Base-by-base conservation (phyloP, 2,797 vertebrate genomes). In the Sciurus carolinensis region DNA sequence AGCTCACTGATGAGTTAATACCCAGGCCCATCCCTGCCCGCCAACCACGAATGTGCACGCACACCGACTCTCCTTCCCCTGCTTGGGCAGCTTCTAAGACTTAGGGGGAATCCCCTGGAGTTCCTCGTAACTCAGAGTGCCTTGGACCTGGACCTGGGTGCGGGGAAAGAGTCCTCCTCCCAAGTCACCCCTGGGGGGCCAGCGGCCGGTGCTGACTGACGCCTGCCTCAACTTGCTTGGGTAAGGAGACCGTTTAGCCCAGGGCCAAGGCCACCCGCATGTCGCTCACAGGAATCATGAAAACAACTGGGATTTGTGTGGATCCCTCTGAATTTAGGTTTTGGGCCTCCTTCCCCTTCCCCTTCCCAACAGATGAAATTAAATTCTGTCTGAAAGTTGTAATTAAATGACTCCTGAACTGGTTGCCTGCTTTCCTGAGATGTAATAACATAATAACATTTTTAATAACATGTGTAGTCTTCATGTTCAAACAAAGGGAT, bases 321-420 rank as follows among this genome's bases (percentile, higher is more conserved):
- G 52, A 30, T 72, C 44, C 69, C 66, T 69, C 59, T 50, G 79
- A 69, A 80, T 71, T 39, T 36, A 66, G 42, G 28, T 71, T 59
- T 75, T 39, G 12, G 89, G 14, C 33, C 28, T 89, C 33, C 42
- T 75, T 47, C 47, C 20, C 9, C 22, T 1, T 18, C 12, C 2
- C 22, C 11, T 86, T 80, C 54, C 33, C 13, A 3, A 33, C 10
- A 54, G 28, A 12, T 3, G 33, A 30, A 87, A 42, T 24, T 26
- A 18, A 87, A 67, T 39, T 87, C 80, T 33, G n/a, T 20, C 64
- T 73, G 64, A 73, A 52, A 54, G 26, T 76, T 80, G 87, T 97
- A 66, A 84, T 94, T 89, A 93, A 50, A 30, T 67, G 77, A 87
- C 14, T 84, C 67, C 67, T 72, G 24, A 90, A 72, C 12, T 24